These are phyloP conservation scores for Luehdorfia chinensis DNA, from an alignment of 1,140 invertebrate genomes.

Conservation along the genomic window DNA sequence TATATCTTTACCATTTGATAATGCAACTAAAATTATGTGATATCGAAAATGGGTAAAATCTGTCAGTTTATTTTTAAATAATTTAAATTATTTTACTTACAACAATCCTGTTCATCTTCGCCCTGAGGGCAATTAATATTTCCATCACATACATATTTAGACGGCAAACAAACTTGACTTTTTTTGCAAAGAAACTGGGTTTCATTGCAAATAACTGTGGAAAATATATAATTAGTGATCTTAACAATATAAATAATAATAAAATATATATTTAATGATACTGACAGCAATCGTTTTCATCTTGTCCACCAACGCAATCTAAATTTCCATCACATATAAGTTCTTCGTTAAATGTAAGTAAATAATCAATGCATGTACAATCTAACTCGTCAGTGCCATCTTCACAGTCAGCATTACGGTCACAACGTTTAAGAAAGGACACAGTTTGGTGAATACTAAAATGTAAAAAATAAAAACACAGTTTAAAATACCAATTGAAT, in stretches of 20 bases:
- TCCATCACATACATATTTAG: constrained; percentile 81
- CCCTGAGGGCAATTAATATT: constrained; percentile 81
- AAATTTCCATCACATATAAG: constrained; percentile 87
- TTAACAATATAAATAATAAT: no score
- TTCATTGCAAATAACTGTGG: constrained; percentile 75
- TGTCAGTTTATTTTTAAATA: no score
- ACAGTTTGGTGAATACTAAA: constrained; percentile 82
- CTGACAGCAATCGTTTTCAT: constrained; percentile 82
- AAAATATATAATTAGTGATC: constrained; percentile 41
- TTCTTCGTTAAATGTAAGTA: constrained; percentile 72
- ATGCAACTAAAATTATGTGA: constrained; percentile 80
- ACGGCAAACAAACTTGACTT: constrained; percentile 79
- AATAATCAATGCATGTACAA: constrained; percentile 85
- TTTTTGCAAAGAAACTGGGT: constrained; percentile 78
- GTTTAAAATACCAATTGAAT: neutral
- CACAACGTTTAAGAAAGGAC: constrained; percentile 79
- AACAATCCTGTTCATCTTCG: constrained; percentile 86
- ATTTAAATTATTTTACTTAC: constrained; percentile 38
- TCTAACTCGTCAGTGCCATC: constrained; percentile 88
- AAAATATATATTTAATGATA: neutral
- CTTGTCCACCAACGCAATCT: constrained; percentile 86
- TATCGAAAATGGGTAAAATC: no score
- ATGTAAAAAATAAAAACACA: constrained; percentile 14
- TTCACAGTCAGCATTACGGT: constrained; percentile 86
- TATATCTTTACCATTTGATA: constrained; percentile 80